Conservation (phyloP, 2,888 invertebrate genomes). For the Myathropa florea region DNA sequence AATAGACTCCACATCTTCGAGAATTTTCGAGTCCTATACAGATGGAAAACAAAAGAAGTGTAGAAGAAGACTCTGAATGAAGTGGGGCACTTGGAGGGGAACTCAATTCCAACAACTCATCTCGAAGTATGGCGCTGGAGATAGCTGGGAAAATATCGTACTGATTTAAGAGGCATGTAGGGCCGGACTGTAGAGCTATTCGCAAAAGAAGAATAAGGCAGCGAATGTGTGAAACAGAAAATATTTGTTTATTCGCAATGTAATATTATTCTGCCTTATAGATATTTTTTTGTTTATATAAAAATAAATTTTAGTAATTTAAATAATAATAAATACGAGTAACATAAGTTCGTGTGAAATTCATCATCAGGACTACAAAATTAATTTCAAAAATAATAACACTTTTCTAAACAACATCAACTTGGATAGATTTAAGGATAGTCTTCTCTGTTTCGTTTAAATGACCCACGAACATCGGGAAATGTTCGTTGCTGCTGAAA, state of each 20-base stretch:
- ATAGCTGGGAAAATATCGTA: no score
- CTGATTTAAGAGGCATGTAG: no score
- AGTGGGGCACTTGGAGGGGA: no score
- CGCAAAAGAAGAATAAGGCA: not conserved
- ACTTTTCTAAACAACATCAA: conserved; percentile 57
- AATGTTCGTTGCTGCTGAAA: conserved; percentile 85
- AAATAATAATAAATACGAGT: conserved; percentile 43
- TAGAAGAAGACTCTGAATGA: no score
- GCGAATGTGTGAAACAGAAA: not conserved
- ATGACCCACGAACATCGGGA: conserved; percentile 83
- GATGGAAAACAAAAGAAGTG: no score
- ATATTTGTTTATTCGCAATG: not conserved
- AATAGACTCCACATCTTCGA: no score
- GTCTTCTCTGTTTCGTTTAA: conserved; percentile 83
- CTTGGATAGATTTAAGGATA: conserved; percentile 78
- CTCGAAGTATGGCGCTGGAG: no score
- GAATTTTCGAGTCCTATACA: no score
- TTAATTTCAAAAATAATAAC: not conserved
- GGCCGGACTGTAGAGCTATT: not conserved
- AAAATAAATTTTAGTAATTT: conserved; percentile 32
- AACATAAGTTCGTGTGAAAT: conserved; percentile 31
- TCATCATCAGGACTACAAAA: not conserved
- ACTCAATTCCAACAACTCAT: no score
- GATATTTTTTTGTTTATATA: conserved; percentile 19
- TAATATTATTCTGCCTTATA: not conserved